These are phyloP conservation scores for Marcusenius ussheri DNA, from an alignment of 2,113 vertebrate species.

Conservation along the genomic window DNA sequence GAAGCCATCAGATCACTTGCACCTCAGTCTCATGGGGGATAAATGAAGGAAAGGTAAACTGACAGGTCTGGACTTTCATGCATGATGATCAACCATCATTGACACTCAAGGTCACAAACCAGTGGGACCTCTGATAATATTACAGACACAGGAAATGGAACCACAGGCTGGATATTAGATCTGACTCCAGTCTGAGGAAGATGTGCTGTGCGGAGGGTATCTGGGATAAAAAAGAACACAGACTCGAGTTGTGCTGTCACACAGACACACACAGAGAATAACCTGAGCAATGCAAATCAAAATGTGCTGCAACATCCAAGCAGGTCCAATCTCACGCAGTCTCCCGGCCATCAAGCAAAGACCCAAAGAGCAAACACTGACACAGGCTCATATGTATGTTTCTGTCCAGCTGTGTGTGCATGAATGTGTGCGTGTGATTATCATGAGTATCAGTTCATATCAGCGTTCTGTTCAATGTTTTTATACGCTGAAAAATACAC, in stretches of 20 bases:
- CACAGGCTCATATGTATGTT: background rate
- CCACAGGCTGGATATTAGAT: conserved; percentile 8
- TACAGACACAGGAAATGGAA: conserved; percentile 29
- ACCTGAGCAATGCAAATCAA: background rate
- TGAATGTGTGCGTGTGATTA: background rate
- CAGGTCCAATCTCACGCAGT: background rate
- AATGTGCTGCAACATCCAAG: background rate
- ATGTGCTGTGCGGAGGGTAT: background rate
- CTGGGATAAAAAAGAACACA: background rate
- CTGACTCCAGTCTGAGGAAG: background rate
- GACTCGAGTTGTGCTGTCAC: background rate
- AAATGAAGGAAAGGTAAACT: background rate
- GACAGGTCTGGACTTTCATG: background rate
- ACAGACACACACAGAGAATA: background rate
- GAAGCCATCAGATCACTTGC: background rate
- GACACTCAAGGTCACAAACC: background rate
- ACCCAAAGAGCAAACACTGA: background rate
- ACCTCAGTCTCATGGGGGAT: background rate
- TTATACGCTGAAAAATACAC: background rate
- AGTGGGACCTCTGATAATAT: background rate
- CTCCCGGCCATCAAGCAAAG: background rate
- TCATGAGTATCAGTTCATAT: background rate
- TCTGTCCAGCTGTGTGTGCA: background rate
- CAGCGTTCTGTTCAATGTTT: background rate
- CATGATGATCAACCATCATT: background rate